phyloP scores from a whole-genome alignment of 2,888 invertebrate genomes.

The Siphlonurus alternatus region DNA sequence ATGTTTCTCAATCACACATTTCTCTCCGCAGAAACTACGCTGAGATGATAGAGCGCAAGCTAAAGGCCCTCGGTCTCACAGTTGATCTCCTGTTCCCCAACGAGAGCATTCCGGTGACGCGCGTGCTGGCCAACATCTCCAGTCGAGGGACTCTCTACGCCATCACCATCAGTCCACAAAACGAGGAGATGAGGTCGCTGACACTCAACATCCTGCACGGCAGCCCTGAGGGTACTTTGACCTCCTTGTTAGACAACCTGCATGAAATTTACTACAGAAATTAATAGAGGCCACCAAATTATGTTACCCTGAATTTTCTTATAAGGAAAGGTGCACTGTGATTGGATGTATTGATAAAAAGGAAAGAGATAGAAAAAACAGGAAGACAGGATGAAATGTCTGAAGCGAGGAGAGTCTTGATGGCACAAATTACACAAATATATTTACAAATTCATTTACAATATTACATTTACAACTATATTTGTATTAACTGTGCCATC shows the following conservation, averaged over 20 bases:
- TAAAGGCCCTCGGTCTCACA: slow-evolving; percentile 59
- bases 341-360: slow-evolving; percentile 4
- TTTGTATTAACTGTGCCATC: no score
- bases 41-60: slow-evolving; percentile 65
- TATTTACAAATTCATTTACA: no score
- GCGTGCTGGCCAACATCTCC: slow-evolving; percentile 72
- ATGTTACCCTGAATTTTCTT: no score
- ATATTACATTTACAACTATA: no score
- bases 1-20: no score
- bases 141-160: slow-evolving; percentile 81
- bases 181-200: slow-evolving; percentile 69
- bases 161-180: slow-evolving; percentile 67
- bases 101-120: slow-evolving; percentile 66
- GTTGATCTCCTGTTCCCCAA: slow-evolving; percentile 84
- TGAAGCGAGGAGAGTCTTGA: no score
- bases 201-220: slow-evolving; percentile 85
- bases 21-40: slow-evolving; percentile 79
- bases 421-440: no score
- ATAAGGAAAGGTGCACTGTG: not conserved
- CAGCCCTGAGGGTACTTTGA: slow-evolving; percentile 58
- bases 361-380: not conserved
- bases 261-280: not conserved
- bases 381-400: slow-evolving; percentile 8
- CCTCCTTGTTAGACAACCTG: not conserved
- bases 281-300: no score